These are phyloP conservation scores for Otis tarda DNA, from an alignment of 2,113 vertebrate genomes.

Conservation along the genomic window DNA sequence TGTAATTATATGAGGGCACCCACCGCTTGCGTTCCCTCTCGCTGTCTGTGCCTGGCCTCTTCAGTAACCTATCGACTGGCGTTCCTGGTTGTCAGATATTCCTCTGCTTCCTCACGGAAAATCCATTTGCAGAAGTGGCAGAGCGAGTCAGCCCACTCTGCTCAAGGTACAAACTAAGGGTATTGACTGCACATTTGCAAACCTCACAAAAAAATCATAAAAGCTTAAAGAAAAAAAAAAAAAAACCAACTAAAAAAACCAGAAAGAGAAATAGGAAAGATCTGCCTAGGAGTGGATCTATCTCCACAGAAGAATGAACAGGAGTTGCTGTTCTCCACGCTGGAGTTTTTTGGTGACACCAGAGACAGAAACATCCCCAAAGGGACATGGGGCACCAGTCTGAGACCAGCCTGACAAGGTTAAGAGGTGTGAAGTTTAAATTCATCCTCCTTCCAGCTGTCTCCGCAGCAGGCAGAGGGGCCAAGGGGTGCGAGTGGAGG, in stretches of 20 bases:
- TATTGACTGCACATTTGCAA: neutral
- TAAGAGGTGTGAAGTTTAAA: neutral
- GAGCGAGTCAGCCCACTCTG: neutral
- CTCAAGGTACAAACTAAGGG: neutral
- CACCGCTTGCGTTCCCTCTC: neutral
- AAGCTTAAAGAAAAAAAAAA: neutral
- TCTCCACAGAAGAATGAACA: rapidly evolving
- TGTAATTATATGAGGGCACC: rapidly evolving
- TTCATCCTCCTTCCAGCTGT: neutral
- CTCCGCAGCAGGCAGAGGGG: neutral
- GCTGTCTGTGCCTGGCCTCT: neutral
- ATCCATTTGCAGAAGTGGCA: neutral
- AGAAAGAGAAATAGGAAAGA: neutral
- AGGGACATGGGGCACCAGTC: rapidly evolving
- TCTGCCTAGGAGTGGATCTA: neutral
- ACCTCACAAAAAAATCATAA: neutral
- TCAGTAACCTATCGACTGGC: rapidly evolving
- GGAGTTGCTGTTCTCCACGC: rapidly evolving
- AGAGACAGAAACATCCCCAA: neutral
- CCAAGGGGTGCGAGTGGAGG: neutral
- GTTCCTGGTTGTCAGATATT: neutral
- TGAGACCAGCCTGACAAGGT: neutral
- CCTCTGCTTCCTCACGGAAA: rapidly evolving
- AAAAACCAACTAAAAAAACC: rapidly evolving
- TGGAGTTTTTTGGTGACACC: neutral